Evolutionary conservation across 2,113 vertebrate species (phyloP).

Genomic region (Cranoglanis bouderius): DNA sequence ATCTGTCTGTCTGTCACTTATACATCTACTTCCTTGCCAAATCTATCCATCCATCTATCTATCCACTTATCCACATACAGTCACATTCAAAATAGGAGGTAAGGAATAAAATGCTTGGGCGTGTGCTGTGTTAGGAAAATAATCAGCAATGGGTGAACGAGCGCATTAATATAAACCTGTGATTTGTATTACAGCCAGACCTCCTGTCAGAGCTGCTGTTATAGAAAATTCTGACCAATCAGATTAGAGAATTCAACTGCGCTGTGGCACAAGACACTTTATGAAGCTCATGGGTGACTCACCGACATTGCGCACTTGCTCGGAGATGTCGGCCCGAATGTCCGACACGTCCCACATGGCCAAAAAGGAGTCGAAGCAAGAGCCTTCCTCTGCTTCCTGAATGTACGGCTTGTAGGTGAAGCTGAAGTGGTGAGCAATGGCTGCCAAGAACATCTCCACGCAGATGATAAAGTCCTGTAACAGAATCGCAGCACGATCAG

Average conservation of each 20-base stretch:
- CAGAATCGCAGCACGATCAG: neutral
- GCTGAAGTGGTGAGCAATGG: conserved; percentile 94
- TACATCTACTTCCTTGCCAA: too few relatives aligned
- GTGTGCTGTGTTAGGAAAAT: neutral
- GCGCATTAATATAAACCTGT: neutral
- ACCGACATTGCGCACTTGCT: conserved; percentile 98
- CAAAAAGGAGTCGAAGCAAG: conserved; percentile 96
- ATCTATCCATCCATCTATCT: too few relatives aligned
- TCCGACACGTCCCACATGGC: conserved; percentile 99
- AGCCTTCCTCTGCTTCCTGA: conserved; percentile 92
- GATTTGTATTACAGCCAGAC: too few relatives aligned
- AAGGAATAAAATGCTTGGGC: neutral
- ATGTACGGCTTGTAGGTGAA: conserved; percentile 98
- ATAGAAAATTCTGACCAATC: neutral
- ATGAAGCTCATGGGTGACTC: conserved; percentile 59
- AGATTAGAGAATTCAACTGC: neutral
- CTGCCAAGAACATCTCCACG: conserved; percentile 96
- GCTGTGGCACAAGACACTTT: neutral
- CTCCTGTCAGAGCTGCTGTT: neutral
- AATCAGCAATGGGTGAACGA: neutral
- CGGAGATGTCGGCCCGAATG: conserved; percentile 90
- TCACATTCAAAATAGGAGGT: neutral
- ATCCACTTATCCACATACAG: neutral
- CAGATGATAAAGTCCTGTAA: conserved; percentile 95
- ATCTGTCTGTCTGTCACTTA: too few relatives aligned